Evolutionary conservation across 2,113 vertebrate genomes (phyloP), one percentile per base, ranked within the genome.

Genomic region (Indicator maculatus): DNA sequence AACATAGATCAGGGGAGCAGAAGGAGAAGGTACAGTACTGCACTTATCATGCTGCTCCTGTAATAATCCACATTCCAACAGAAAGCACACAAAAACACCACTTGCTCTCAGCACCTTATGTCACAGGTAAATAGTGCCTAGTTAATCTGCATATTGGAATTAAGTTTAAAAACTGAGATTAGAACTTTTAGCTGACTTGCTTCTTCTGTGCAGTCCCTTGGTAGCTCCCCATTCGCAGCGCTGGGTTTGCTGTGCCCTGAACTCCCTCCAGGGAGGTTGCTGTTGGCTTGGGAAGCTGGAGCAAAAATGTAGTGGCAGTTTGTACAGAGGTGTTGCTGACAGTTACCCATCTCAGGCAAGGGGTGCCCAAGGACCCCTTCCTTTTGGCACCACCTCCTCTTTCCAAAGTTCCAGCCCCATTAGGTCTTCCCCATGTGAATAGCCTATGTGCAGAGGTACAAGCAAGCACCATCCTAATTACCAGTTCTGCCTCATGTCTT

Each of bases 401-500:
- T 70, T 47, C 17, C 24, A 39, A 26, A n/a, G 18, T 15, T 33
- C 21, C 36, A 39, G 31, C n/a, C 12, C 23, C 0, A 3, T 10
- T 20, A 27, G 16, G n/a, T 47, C 55, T 41, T 76, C 27, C 24
- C 38, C 8, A 1, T 3, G 20, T 52, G 14, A 60, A 19, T 3
- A 39, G 36, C 33, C 11, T 4, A 3, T 2, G 9, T 19, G 27
- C 19, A 33, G 52, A 33, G 30, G 56, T 63, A 45, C 18, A 21
- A 39, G 36, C 2, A 1, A 76, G 33, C 9, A 4, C 28, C 27
- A 18, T 36, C 61, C 74, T 30, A 2, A 59, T 39, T 1, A 5
- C 16, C 7, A 1, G 50, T 28, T 66, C 45, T 52, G 31, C 36
- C 27, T 58, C 16, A 0, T 0, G 0, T 11, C 36, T 38, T 2